Percentiles rank a stretch among this genome's conserved stretches.
Evolutionary conservation across 2,888 invertebrate genomes (phyloP).

Genomic region (Globia sparganii): DNA sequence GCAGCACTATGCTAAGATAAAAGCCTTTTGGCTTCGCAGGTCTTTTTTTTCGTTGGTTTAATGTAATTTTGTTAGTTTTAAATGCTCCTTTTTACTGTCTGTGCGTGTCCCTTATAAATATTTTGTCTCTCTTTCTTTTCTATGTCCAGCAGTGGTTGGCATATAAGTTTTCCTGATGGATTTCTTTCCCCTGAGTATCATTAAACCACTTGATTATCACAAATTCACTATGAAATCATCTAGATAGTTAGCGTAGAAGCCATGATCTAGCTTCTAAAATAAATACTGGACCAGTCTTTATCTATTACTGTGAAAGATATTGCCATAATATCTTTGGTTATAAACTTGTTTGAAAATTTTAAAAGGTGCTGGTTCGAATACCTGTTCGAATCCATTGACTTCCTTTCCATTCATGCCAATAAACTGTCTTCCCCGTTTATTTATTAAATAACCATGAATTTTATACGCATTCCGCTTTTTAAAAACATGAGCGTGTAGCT

Average conservation of each 20-base stretch:
- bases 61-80: no score
- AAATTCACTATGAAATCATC: not conserved
- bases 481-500: conserved; percentile 36
- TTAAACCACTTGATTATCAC: not conserved
- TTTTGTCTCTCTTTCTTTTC: not conserved
- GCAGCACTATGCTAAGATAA: not conserved
- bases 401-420: conserved; percentile 21
- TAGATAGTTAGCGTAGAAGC: not conserved
- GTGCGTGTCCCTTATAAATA: no score
- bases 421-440: conserved; percentile 38
- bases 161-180: not conserved
- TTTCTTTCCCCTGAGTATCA: not conserved
- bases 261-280: not conserved
- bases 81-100: no score
- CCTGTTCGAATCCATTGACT: conserved; percentile 7
- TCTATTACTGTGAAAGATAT: not conserved
- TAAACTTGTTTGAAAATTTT: conserved; percentile 13
- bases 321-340: not conserved
- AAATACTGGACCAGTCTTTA: not conserved
- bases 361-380: conserved; percentile 12
- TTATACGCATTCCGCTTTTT: conserved; percentile 29
- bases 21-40: not conserved
- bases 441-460: conserved; percentile 45
- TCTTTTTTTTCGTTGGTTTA: not conserved
- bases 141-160: not conserved